Evolutionary conservation across 2,113 vertebrate genomes (phyloP).

Genomic region (Ellobius talpinus): DNA sequence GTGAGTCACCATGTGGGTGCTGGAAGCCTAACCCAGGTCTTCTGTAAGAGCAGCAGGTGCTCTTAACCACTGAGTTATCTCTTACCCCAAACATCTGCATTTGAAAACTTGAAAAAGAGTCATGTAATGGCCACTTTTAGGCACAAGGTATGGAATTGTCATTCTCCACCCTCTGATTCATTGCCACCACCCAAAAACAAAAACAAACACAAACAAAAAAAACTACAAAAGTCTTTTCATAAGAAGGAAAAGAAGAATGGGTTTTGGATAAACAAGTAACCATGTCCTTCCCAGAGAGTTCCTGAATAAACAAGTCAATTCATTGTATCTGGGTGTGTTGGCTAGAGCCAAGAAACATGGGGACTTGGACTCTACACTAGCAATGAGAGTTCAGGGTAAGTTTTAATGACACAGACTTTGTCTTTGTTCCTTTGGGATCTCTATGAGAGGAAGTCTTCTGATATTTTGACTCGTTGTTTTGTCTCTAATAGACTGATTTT

Average conservation of each 20-base stretch:
- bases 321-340: background rate
- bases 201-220: too few species aligned
- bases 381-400: background rate
- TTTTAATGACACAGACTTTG: background rate
- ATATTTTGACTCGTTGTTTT: background rate
- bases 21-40: too few species aligned
- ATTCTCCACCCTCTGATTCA: background rate
- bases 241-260: too few species aligned
- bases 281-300: background rate
- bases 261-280: background rate
- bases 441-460: background rate
- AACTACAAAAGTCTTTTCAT: background rate
- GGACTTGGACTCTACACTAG: background rate
- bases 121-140: accelerated
- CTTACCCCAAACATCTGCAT: background rate
- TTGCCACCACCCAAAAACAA: background rate
- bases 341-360: background rate
- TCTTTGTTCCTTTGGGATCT: background rate
- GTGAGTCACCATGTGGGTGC: background rate
- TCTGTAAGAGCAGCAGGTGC: too few species aligned
- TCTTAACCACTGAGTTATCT: background rate
- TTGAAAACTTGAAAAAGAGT: background rate
- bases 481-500: background rate
- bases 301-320: background rate
- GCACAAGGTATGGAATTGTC: background rate